These are phyloP conservation scores for Drosophila borborema DNA, from an alignment of 2,888 invertebrate genomes.

Conservation along the genomic window DNA sequence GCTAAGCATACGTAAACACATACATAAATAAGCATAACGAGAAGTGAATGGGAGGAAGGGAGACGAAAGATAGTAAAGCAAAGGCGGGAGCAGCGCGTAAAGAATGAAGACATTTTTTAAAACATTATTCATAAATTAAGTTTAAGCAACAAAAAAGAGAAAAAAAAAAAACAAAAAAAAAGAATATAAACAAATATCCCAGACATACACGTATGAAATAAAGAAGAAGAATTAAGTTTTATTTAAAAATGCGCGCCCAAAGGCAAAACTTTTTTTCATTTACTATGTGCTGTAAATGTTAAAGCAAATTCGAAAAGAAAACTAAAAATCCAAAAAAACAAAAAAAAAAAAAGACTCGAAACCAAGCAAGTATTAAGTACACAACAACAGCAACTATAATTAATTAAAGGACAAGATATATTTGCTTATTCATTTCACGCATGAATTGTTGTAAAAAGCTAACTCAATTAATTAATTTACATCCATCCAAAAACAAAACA, in stretches of 20 bases:
- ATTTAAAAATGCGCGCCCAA: constrained; percentile 70
- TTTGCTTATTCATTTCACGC: constrained; percentile 71
- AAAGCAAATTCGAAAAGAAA: constrained; percentile 61
- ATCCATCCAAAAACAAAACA: constrained; percentile 71
- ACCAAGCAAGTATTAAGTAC: constrained; percentile 85
- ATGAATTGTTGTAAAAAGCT: constrained; percentile 68
- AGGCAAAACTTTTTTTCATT: constrained; percentile 39
- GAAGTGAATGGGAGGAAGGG: constrained; percentile 30
- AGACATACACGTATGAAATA: constrained; percentile 50
- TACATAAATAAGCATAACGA: constrained; percentile 51
- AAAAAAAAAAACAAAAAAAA: constrained; percentile 28
- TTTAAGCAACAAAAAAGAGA: constrained; percentile 60
- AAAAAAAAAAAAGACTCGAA: constrained; percentile 82
- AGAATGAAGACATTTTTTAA: constrained; percentile 75
- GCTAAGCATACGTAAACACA: constrained; percentile 62
- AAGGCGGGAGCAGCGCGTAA: constrained; percentile 53
- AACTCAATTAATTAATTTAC: constrained; percentile 73
- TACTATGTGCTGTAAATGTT: constrained; percentile 62
- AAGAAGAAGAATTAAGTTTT: constrained; percentile 48
- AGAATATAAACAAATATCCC: constrained; percentile 27
- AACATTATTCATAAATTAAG: constrained; percentile 74
- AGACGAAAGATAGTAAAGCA: constrained; percentile 41
- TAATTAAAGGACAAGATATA: constrained; percentile 43
- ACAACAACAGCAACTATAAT: constrained; percentile 64
- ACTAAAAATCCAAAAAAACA: constrained; percentile 76